Base-by-base conservation (phyloP, 2,797 vertebrate species). In the Microctenopoma steveboyesi region DNA sequence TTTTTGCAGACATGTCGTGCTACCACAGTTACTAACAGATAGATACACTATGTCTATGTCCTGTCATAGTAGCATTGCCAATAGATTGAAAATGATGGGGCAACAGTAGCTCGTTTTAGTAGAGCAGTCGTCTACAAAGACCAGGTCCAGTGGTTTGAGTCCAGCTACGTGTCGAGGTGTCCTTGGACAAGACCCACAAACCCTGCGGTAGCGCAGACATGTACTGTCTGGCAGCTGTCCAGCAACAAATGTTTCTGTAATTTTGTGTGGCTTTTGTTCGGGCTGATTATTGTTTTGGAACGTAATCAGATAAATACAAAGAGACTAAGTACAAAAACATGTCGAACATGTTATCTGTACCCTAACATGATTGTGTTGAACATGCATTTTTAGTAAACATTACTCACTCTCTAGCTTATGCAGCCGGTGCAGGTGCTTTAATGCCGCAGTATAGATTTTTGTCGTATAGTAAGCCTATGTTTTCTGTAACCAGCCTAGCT, bases 1-100 rank as follows among this genome's bases (percentile, higher is more conserved):
- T 16, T 7, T 64, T 12, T 68, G 7, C 39, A 50, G 11, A 56
- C 48, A 68, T 27, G 40, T 33, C 62, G 15, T 54, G 64, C 28
- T 68, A 7, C 25, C 18, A 57, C 33, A 54, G 27, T 22, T 54
- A 88, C 81, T 89, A 86, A 91, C 83, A 70, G 51, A 51, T 60
- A 51, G 60, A 53, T 71, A 48, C 46, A 78, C 73, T 18, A 45
- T 22, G 22, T 22, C 22, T 22, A 16, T 45, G 43, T 80, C 27
- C 8, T 39, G 10, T 65, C 35, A 33, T 28, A 63, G 4, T 35
- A 58, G 15, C 28, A 43, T 30, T 61, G 42, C 55, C 5, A 22
- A 3, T 55, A 37, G 12, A 49, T 27, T 40, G 0, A 33, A 27
- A 50, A n/a, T 25, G 39, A 57, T 45, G n/a, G 30, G 30, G 30